Evolutionary conservation across 2,888 invertebrate species (phyloP), one percentile per base, ranked within the genome.

Genomic region (Fragum sueziense): DNA sequence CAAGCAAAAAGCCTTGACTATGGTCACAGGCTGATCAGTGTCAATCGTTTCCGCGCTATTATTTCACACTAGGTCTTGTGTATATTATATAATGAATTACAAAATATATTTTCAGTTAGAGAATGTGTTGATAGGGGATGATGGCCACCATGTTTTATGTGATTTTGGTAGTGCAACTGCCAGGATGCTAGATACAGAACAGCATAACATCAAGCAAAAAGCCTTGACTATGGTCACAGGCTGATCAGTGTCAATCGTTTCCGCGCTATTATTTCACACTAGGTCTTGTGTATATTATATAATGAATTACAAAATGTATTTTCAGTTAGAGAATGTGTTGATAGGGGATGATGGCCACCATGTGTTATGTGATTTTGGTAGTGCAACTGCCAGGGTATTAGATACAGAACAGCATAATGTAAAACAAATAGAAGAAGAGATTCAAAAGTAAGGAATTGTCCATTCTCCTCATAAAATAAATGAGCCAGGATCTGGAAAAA

Each of bases 111-210:
- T 89, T 41, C 90, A 96, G 96, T 95, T 97, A 82, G 97, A 97
- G 94, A 97, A 97, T 94, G 96, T 97, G 90, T 94, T 97, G 88
- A 95, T 96, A 88, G 95, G 96, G 88, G 96, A 97, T 90, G 95
- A 94, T 87, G 97, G 97, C 57, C 95, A 96, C 93, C 92, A 91
- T 86, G 96, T 98, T 65, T 94, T 98, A 59, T 98, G 98, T 94
- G 98, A 98, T 94, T 98, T 98, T 94, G 98, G 98, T 59, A 97
- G 97, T 86, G 97, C 97, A 22, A 98, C 97, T n/a, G 96, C 96
- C 41, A 95, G 96, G 91, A 91, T 91, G 52, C 87, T 91, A 62
- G 90, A 91, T 76, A 92, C 91, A 52, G 86, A 89, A 68, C 88
- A 90, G 73, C 89, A 91, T 79, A 92, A 92, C 70, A 89, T 93